Evolutionary conservation across 2,888 invertebrate species (phyloP).

Genomic region (Agonopterix heracliana): DNA sequence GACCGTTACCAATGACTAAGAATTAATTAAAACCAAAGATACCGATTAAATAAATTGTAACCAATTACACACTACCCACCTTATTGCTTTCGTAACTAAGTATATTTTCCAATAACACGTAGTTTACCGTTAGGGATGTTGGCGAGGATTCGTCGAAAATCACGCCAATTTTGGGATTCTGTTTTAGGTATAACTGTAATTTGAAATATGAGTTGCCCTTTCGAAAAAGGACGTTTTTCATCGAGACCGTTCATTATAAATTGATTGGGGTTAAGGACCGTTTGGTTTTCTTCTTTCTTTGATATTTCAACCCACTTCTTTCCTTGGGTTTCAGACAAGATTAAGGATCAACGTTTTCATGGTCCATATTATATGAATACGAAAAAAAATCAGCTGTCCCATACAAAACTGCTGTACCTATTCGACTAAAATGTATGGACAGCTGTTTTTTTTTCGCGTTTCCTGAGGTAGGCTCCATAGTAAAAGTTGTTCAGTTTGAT

Average conservation of each 20-base stretch:
- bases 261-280: no score
- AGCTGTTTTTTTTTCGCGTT: no score
- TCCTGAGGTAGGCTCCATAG: no score
- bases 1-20: constrained; percentile 67
- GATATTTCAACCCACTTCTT: no score
- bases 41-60: constrained; percentile 34
- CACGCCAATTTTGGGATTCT: constrained; percentile 57
- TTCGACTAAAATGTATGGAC: no score
- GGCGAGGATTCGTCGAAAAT: constrained; percentile 45
- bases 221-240: constrained; percentile 6
- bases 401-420: no score
- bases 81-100: constrained; percentile 30
- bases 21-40: constrained; percentile 62
- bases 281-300: no score
- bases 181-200: constrained; percentile 42
- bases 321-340: no score
- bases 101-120: constrained; percentile 19
- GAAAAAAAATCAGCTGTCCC: no score
- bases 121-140: constrained; percentile 47
- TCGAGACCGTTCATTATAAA: background rate
- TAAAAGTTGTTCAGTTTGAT: no score
- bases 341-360: no score
- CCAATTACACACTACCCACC: constrained; percentile 26
- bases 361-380: no score
- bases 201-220: constrained; percentile 17